These are phyloP conservation scores for Vidua macroura DNA, from an alignment of 2,113 vertebrate genomes.

Conservation along the genomic window DNA sequence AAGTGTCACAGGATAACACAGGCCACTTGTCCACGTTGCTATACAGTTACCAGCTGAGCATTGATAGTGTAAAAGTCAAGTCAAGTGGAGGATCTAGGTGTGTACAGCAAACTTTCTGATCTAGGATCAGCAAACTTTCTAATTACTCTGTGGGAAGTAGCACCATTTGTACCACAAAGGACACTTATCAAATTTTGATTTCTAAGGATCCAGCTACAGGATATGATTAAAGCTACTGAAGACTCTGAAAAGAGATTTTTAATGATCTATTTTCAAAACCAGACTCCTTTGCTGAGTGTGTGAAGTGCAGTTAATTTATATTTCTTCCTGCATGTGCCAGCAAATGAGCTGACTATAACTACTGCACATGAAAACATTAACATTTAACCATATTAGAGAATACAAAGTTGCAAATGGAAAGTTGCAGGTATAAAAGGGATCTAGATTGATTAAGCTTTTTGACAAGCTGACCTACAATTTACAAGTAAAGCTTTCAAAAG, in stretches of 20 bases:
- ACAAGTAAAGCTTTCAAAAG: background rate
- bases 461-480: background rate
- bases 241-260: background rate
- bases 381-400: background rate
- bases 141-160: background rate
- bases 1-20: background rate
- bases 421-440: background rate
- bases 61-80: background rate
- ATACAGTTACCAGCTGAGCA: slow-evolving; percentile 37
- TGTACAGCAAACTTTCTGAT: background rate
- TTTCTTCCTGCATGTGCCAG: background rate
- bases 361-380: background rate
- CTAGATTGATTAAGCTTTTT: background rate
- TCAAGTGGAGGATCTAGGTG: slow-evolving; percentile 16
- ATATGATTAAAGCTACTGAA: background rate
- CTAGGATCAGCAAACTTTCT: background rate
- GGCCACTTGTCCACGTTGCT: slow-evolving; percentile 29
- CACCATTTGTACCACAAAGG: background rate
- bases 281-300: background rate
- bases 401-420: background rate
- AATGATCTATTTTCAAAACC: background rate
- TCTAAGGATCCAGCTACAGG: background rate
- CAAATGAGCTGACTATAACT: background rate
- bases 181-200: background rate
- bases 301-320: background rate